Percentiles rank a stretch among this genome's conserved stretches.
phyloP scores from a whole-genome alignment of 2,888 invertebrate species.

The Chelonus formosanus region DNA sequence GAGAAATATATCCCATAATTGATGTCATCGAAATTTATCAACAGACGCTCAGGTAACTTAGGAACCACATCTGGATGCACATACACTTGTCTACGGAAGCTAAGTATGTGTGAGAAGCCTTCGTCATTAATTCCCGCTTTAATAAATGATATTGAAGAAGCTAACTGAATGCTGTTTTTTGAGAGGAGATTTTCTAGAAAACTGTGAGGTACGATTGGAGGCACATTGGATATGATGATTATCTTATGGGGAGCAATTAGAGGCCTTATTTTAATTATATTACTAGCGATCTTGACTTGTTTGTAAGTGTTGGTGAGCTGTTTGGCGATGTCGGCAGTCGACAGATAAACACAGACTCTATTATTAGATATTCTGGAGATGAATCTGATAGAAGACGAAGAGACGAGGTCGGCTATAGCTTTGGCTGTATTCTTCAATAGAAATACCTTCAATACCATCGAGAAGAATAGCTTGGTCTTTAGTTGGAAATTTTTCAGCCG shows the following conservation, averaged over 20 bases:
- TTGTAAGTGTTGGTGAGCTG: neutral
- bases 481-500: conserved; percentile 18
- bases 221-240: conserved; percentile 38
- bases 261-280: conserved; percentile 28
- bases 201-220: conserved; percentile 36
- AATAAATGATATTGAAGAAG: too few relatives aligned
- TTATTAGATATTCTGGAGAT: too few relatives aligned
- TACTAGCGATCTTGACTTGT: neutral
- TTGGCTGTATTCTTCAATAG: conserved; percentile 26
- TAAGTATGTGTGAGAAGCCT: too few relatives aligned
- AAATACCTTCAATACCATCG: conserved; percentile 17
- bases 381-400: conserved; percentile 20
- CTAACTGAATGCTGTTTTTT: too few relatives aligned
- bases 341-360: conserved; percentile 13
- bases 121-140: too few relatives aligned
- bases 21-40: too few relatives aligned
- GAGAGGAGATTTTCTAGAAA: conserved; percentile 31
- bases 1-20: too few relatives aligned
- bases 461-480: conserved; percentile 27
- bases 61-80: too few relatives aligned
- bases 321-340: neutral
- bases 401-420: conserved; percentile 10
- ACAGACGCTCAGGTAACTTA: too few relatives aligned
- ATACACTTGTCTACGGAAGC: too few relatives aligned
- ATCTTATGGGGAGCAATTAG: conserved; percentile 30